phyloP scores from a whole-genome alignment of 2,113 vertebrate species.

The Emydura subglobosa region DNA sequence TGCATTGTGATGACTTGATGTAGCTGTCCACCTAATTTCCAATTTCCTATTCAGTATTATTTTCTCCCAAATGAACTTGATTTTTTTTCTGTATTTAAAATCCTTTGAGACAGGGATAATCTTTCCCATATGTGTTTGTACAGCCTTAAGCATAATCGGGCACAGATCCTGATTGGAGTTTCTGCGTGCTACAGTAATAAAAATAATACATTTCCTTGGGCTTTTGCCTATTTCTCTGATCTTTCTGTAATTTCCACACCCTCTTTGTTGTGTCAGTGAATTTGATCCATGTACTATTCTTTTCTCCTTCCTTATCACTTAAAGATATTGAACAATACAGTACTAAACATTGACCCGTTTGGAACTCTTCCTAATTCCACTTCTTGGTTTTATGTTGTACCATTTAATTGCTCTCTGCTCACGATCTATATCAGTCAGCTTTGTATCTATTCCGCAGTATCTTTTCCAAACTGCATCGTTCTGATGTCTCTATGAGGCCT shows the following conservation, averaged over 20 bases:
- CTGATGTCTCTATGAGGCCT: not conserved
- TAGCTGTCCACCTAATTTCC: not conserved
- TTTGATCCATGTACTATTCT: accelerated
- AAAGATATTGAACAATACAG: not conserved
- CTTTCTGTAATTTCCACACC: not conserved
- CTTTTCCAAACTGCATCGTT: not conserved
- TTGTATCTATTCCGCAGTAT: not conserved
- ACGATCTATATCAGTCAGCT: not conserved
- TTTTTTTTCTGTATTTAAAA: not conserved
- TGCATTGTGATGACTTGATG: accelerated
- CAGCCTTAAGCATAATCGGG: accelerated
- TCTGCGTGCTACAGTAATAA: not conserved
- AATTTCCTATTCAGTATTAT: not conserved
- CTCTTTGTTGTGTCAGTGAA: not conserved
- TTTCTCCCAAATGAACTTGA: not conserved
- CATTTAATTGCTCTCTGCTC: not conserved
- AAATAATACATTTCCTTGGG: not conserved
- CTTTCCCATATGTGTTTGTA: not conserved
- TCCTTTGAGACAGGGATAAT: not conserved
- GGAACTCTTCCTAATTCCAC: not conserved
- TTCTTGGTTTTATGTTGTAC: not conserved
- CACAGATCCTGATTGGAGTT: not conserved
- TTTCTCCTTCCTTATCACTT: not conserved
- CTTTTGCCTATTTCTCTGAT: not conserved
- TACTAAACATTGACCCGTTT: accelerated